A percentile compares a stretch with the other conserved stretches of the same genome.
Conservation (phyloP, 2,113 vertebrate species). For the Zosterops pallidus region DNA sequence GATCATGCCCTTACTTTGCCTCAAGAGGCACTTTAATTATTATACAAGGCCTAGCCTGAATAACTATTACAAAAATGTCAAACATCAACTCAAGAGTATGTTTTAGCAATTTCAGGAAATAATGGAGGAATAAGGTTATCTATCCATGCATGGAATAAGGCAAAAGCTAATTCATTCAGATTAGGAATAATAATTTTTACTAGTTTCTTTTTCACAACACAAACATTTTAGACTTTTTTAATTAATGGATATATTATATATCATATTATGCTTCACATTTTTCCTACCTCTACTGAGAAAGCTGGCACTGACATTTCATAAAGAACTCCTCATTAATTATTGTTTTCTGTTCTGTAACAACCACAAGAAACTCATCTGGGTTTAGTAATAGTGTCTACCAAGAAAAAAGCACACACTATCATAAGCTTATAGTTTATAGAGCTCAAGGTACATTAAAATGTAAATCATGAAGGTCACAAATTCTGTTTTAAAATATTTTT, state of each 20-base stretch:
- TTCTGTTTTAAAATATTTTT: slow-evolving; percentile 77
- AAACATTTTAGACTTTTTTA: slow-evolving; percentile 79
- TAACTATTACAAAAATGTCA: slow-evolving; percentile 70
- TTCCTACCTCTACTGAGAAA: slow-evolving; percentile 83
- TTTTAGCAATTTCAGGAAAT: slow-evolving; percentile 75
- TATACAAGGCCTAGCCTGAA: slow-evolving; percentile 65
- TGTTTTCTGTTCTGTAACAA: slow-evolving; percentile 62
- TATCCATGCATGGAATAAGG: slow-evolving; percentile 93
- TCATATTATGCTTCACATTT: slow-evolving; percentile 73
- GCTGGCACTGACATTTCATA: slow-evolving; percentile 73
- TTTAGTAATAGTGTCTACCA: slow-evolving; percentile 58
- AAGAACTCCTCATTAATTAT: slow-evolving; percentile 66
- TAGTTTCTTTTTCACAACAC: slow-evolving; percentile 82
- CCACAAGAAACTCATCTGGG: slow-evolving; percentile 60
- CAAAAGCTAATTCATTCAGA: slow-evolving; percentile 85
- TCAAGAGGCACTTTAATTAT: slow-evolving; percentile 57
- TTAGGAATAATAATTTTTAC: slow-evolving; percentile 77
- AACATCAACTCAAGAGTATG: slow-evolving; percentile 68
- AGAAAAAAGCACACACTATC: slow-evolving; percentile 69
- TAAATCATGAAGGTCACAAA: slow-evolving; percentile 71
- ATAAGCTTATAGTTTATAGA: slow-evolving; percentile 69
- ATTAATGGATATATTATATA: slow-evolving; percentile 75
- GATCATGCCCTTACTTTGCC: slow-evolving; percentile 55
- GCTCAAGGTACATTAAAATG: slow-evolving; percentile 73
- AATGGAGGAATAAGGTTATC: slow-evolving; percentile 82